These are phyloP conservation scores for Celastrina argiolus DNA, from an alignment of 2,888 invertebrate genomes.

Conservation along the genomic window DNA sequence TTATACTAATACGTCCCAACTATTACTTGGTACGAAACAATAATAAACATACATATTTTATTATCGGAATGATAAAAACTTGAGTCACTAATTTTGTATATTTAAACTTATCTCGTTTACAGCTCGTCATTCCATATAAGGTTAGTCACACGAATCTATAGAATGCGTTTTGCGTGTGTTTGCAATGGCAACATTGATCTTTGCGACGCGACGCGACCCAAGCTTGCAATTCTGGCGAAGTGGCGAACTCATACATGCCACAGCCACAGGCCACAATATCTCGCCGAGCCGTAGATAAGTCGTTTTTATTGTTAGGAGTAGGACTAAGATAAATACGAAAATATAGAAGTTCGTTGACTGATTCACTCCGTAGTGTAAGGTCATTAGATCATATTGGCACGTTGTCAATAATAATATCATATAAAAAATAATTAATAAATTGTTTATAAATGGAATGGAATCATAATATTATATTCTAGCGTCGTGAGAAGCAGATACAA, in stretches of 20 bases:
- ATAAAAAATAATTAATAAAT: neutral
- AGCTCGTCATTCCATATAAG: neutral
- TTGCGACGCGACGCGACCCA: neutral
- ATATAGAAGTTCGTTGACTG: neutral
- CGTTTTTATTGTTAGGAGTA: neutral
- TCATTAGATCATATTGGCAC: conserved; percentile 8
- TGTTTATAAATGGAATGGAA: too few relatives aligned
- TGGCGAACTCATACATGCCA: neutral
- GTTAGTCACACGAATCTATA: neutral
- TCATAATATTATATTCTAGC: too few relatives aligned
- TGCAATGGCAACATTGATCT: conserved; percentile 9
- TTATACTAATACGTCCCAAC: too few relatives aligned
- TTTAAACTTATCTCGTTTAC: too few relatives aligned
- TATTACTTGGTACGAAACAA: too few relatives aligned
- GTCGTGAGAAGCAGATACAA: too few relatives aligned
- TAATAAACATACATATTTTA: too few relatives aligned
- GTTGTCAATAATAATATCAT: neutral
- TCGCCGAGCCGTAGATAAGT: neutral
- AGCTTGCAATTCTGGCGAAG: neutral
- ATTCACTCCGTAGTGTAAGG: neutral
- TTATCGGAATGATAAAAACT: too few relatives aligned
- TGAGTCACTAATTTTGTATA: too few relatives aligned
- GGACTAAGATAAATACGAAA: neutral
- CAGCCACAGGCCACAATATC: neutral
- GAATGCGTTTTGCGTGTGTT: neutral